phyloP scores from a whole-genome alignment of 1,140 invertebrate species.

The Drosophila kikkawai region DNA sequence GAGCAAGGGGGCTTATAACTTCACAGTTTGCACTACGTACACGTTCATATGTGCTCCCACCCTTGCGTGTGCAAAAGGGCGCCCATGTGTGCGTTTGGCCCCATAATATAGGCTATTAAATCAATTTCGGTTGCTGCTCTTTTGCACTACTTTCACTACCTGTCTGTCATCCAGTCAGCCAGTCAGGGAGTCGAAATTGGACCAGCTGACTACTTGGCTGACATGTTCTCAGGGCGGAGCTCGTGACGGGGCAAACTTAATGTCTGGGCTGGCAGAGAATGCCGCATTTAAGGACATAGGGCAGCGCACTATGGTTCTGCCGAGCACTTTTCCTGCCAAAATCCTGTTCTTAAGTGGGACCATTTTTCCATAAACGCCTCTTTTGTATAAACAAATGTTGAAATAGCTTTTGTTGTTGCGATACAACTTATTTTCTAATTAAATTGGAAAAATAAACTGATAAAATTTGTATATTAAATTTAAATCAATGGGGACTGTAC shows the following conservation, averaged over 20 bases:
- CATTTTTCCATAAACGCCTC: too few species aligned
- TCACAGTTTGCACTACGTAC: background rate
- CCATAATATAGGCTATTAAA: slow-evolving; percentile 74
- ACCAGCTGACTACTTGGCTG: slow-evolving; percentile 18
- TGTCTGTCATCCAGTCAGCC: slow-evolving; percentile 35
- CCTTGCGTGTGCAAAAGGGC: slow-evolving; percentile 3
- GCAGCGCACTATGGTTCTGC: background rate
- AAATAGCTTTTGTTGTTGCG: too few species aligned
- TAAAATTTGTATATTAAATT: too few species aligned
- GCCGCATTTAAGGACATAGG: slow-evolving; percentile 60
- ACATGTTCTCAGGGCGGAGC: slow-evolving; percentile 24
- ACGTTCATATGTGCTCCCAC: background rate
- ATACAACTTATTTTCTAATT: too few species aligned
- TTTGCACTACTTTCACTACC: slow-evolving; percentile 71
- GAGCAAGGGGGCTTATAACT: background rate
- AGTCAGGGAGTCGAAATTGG: slow-evolving; percentile 17
- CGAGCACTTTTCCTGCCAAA: background rate
- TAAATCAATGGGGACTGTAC: too few species aligned
- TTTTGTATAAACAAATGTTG: too few species aligned
- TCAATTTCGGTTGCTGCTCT: slow-evolving; percentile 75
- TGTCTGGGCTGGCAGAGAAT: slow-evolving; percentile 36
- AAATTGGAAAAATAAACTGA: too few species aligned
- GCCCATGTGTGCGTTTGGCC: slow-evolving; percentile 27
- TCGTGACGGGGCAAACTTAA: slow-evolving; percentile 19
- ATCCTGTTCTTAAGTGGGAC: too few species aligned